Conservation (phyloP, 1,140 invertebrate genomes). For the Aphelenchoides avenae region DNA sequence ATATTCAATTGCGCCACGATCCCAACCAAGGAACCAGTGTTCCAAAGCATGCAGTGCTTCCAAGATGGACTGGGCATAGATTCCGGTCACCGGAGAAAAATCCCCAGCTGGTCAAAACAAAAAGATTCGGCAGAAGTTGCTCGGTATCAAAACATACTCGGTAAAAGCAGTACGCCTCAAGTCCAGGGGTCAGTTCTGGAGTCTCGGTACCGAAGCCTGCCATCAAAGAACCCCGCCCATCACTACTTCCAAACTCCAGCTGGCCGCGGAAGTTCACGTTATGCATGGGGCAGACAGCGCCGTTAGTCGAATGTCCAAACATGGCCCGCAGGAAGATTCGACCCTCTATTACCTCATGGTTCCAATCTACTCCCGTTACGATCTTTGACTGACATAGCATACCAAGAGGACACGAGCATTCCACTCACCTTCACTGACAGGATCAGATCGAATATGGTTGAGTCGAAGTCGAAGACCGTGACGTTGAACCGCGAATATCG, state of each 20-base stretch:
- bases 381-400: neutral
- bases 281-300: no score
- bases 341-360: neutral
- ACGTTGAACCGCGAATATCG: constrained; percentile 36
- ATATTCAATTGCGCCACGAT: neutral
- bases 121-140: neutral
- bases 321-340: neutral
- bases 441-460: constrained; percentile 45
- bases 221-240: no score
- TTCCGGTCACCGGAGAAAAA: no score
- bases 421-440: constrained; percentile 35
- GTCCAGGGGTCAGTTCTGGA: no score
- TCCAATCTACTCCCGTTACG: neutral
- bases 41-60: neutral
- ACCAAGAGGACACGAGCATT: neutral
- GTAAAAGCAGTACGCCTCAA: no score
- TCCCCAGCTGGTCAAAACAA: neutral
- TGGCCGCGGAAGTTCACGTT: no score
- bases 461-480: constrained; percentile 41
- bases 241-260: no score
- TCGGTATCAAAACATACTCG: no score
- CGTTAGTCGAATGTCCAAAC: no score
- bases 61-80: no score
- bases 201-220: no score
- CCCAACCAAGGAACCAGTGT: neutral